Percentiles rank a stretch among this genome's conserved stretches.
phyloP scores from a whole-genome alignment of 2,888 invertebrate genomes.

The Steinernema hermaphroditum region DNA sequence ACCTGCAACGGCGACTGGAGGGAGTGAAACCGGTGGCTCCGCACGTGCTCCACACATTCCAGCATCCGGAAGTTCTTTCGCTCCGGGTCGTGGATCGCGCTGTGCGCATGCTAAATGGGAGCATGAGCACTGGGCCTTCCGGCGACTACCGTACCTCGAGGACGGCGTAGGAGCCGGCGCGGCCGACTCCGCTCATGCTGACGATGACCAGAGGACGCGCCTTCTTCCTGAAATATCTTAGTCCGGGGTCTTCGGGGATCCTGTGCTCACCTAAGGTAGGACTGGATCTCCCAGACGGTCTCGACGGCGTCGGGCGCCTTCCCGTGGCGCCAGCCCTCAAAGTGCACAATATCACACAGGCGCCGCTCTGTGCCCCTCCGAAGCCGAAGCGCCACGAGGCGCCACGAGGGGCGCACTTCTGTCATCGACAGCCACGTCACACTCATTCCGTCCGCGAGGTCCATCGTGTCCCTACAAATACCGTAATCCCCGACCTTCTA shows the following conservation, averaged over 20 bases:
- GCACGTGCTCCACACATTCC: conserved; percentile 22
- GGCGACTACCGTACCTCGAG: conserved; percentile 24
- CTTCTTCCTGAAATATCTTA: conserved; percentile 2
- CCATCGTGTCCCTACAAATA: conserved; percentile 30
- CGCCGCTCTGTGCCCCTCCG: not conserved
- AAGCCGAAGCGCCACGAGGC: not conserved
- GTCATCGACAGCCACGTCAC: not conserved
- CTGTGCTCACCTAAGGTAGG: conserved; percentile 18
- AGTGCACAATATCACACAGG: conserved; percentile 19
- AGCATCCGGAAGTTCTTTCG: not conserved
- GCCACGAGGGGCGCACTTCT: not conserved
- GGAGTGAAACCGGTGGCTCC: not conserved
- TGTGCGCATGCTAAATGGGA: not conserved
- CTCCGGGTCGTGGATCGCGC: not conserved
- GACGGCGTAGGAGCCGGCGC: conserved; percentile 32
- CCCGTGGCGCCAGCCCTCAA: conserved; percentile 30
- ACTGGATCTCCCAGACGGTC: conserved; percentile 32
- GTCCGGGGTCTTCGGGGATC: not conserved
- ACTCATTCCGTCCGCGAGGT: conserved; percentile 20
- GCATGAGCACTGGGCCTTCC: not conserved
- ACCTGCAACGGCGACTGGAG: not conserved
- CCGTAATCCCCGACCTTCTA: not conserved
- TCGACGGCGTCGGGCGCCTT: conserved; percentile 22
- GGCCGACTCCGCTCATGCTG: conserved; percentile 34
- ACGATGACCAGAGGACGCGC: conserved; percentile 32